Evolutionary conservation across 1,140 invertebrate species (phyloP), one percentile per base, ranked within the genome.

Genomic region (Marisa cornuarietis): DNA sequence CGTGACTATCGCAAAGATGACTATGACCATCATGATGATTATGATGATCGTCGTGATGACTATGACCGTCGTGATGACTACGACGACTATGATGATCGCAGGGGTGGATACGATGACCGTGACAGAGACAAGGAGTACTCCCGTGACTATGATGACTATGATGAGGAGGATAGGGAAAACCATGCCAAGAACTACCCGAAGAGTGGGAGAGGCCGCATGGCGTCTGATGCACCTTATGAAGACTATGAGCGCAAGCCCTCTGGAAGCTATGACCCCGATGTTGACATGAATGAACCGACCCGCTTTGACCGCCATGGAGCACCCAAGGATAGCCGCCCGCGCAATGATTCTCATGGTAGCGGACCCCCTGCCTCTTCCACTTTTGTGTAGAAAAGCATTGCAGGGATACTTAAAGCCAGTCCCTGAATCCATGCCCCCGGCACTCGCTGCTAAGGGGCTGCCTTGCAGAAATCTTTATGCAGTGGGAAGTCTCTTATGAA

Each of bases 1-100:
- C 31, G 79, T 73, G 82, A 82, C 62, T 68, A 83, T 66, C 63
- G 80, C 69, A 54, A 78, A 71, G 77, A 81, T 68, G 54, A 79
- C 42, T 75, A 84, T 71, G 58, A 78, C 42, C 76, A 77, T 65
- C 49, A 58, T n/a, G 31, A 69, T 42, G 63, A 77, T 26, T 54
- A 79, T 71, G 76, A 83, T 75, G 65, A 79, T 61, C 52, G 49
- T 20, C 71, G 79, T 78, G 73, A 81, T 78, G 71, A 75, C 49
- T 52, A 77, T 51, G 42, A 78, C 63, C 49, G 71, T 14, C 76
- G 76, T 75, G 72, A 83, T 22, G 49, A 26, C 26, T n/a, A 69
- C 26, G 24, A 77, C 68, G 71, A 80, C 61, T 58, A 79, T 62
- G 72, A 81, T 22, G 51, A 66, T 26, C 58, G 58, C 14, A 68